Evolutionary conservation across 2,888 invertebrate genomes (phyloP).

Genomic region (Cetonia aurata): DNA sequence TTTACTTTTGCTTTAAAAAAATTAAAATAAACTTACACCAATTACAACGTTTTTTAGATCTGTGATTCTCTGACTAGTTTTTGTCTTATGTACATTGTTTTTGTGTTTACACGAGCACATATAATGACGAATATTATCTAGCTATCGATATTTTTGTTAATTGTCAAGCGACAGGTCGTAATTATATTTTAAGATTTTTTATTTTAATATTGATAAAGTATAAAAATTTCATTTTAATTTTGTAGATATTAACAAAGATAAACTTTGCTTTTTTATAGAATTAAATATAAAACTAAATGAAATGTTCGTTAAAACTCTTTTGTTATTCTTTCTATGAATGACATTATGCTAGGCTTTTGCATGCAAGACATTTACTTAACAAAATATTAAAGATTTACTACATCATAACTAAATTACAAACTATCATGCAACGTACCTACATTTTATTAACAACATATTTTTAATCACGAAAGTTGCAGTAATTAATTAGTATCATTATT

Average conservation of each 20-base stretch:
- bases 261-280: constrained; percentile 45
- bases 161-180: constrained; percentile 29
- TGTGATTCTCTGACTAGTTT: too few relatives aligned
- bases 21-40: too few relatives aligned
- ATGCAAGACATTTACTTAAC: constrained; percentile 35
- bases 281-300: constrained; percentile 43
- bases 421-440: constrained; percentile 9
- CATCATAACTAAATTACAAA: constrained; percentile 37
- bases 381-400: constrained; percentile 24
- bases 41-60: too few relatives aligned
- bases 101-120: too few relatives aligned
- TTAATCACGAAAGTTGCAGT: constrained; percentile 23
- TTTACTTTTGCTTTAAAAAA: too few relatives aligned
- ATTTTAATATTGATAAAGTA: constrained; percentile 12
- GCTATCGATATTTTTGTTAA: too few relatives aligned
- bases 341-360: constrained; percentile 42
- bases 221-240: constrained; percentile 40
- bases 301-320: constrained; percentile 32
- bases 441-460: constrained; percentile 31
- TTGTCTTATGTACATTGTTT: too few relatives aligned
- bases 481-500: constrained; percentile 25
- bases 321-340: constrained; percentile 42
- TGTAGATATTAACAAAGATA: constrained; percentile 47
- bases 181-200: constrained; percentile 23
- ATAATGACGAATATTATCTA: too few relatives aligned